Percentiles rank a stretch among this genome's conserved stretches.
phyloP scores from a whole-genome alignment of 2,797 vertebrate species.

The Gymnodraco acuticeps region DNA sequence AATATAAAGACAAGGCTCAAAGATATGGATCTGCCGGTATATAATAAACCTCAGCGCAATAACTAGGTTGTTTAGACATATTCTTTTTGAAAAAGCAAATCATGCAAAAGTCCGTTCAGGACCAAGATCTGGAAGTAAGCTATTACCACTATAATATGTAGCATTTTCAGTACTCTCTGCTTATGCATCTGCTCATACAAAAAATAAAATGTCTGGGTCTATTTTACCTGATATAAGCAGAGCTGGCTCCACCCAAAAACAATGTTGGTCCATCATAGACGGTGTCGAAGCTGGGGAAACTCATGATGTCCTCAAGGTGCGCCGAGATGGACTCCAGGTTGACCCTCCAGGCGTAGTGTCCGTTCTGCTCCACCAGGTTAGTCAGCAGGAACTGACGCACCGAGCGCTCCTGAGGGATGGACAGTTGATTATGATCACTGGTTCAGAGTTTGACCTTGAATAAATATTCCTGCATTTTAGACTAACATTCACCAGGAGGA shows the following conservation, averaged over 20 bases:
- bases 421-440: not conserved
- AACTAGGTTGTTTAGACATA: not conserved
- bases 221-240: conserved; percentile 92
- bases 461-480: not conserved
- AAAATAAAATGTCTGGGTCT: not conserved
- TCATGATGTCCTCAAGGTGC: conserved; percentile 87
- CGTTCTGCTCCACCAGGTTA: conserved; percentile 91
- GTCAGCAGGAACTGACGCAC: conserved; percentile 93
- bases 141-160: not conserved
- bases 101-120: not conserved
- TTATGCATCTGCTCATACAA: not conserved
- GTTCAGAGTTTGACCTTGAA: not conserved
- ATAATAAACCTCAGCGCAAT: not conserved
- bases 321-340: conserved; percentile 91
- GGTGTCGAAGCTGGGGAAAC: conserved; percentile 86
- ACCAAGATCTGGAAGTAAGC: not conserved
- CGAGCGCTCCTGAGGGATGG: conserved; percentile 80
- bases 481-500: no score
- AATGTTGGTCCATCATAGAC: conserved; percentile 89
- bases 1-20: not conserved
- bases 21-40: not conserved
- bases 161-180: not conserved
- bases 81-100: not conserved
- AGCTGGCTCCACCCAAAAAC: conserved; percentile 93
- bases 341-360: conserved; percentile 89